Evolutionary conservation across 2,888 invertebrate genomes (phyloP).

Genomic region (Trilocha varians): DNA sequence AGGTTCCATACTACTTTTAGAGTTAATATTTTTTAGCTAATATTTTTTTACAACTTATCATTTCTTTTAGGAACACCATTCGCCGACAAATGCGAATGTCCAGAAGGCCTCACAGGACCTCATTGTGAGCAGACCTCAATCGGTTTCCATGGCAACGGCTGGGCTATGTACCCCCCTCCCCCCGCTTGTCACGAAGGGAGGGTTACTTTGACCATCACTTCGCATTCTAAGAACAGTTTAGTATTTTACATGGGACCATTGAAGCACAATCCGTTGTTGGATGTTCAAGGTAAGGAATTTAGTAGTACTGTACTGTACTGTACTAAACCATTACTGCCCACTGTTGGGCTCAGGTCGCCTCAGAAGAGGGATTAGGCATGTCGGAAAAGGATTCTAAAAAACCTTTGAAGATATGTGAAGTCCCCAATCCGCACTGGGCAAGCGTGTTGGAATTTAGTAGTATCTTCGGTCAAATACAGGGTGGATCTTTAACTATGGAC

Average conservation of each 20-base stretch:
- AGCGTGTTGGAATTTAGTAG: too few species aligned
- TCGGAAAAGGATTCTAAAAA: too few species aligned
- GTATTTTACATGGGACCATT: constrained; percentile 94
- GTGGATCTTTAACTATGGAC: too few species aligned
- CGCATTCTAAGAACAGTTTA: constrained; percentile 83
- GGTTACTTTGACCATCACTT: constrained; percentile 86
- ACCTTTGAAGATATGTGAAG: too few species aligned
- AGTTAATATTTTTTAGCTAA: background rate
- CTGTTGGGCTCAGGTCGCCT: too few species aligned
- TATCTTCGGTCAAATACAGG: too few species aligned
- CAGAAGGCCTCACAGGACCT: constrained; percentile 85
- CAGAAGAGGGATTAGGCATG: too few species aligned
- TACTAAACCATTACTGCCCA: too few species aligned
- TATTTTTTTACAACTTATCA: background rate
- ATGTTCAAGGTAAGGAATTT: constrained; percentile 78
- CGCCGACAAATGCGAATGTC: constrained; percentile 85
- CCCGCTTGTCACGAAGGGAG: constrained; percentile 89
- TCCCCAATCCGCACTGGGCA: too few species aligned
- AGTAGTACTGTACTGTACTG: too few species aligned
- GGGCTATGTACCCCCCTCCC: constrained; percentile 92
- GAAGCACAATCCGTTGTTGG: constrained; percentile 74
- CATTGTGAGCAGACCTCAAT: constrained; percentile 92
- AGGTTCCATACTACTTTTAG: background rate
- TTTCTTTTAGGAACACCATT: constrained; percentile 63
- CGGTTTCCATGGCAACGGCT: constrained; percentile 92